Percentiles rank a stretch among this genome's conserved stretches.
Evolutionary conservation across 53 echinoderm and acorn worm species (phyloP).

Genomic region (Holothuria scabra): DNA sequence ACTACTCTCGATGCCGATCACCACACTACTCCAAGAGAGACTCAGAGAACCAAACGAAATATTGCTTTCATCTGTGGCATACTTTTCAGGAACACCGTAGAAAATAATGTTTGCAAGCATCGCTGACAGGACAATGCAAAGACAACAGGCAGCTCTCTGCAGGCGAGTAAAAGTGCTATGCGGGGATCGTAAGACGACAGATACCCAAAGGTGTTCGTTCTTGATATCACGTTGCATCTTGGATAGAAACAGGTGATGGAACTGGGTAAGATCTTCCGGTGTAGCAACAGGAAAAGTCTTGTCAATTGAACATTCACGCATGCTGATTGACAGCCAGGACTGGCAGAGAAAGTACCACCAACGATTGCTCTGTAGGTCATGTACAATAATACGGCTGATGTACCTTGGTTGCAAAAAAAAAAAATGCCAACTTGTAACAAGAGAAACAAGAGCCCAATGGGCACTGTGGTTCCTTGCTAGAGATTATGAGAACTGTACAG

Average conservation of each 20-base stretch:
- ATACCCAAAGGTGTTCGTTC: constrained; percentile 92
- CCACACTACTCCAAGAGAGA: constrained; percentile 64
- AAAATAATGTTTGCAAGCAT: constrained; percentile 94
- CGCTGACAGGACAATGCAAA: constrained; percentile 73
- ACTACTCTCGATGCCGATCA: constrained; percentile 82
- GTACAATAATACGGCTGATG: constrained; percentile 87
- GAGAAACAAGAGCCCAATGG: too few relatives aligned
- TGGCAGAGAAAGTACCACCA: constrained; percentile 97
- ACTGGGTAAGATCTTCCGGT: constrained; percentile 72
- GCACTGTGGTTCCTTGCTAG: too few relatives aligned
- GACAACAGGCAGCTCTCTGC: constrained; percentile 89
- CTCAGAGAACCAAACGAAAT: constrained; percentile 78
- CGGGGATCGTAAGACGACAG: constrained; percentile 76
- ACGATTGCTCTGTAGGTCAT: constrained; percentile 78
- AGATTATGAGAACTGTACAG: too few relatives aligned
- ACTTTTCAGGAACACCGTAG: constrained; percentile 71
- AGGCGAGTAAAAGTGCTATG: constrained; percentile 87
- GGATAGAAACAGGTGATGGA: constrained; percentile 82
- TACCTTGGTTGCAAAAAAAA: constrained; percentile 66
- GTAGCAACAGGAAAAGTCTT: constrained; percentile 73
- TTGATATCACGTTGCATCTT: constrained; percentile 74
- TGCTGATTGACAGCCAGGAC: constrained; percentile 83
- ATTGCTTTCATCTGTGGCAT: constrained; percentile 48
- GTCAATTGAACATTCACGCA: constrained; percentile 71
- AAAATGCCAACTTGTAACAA: too few relatives aligned